Evolutionary conservation across 2,888 invertebrate species (phyloP).

Genomic region (Drosophila prostipennis): DNA sequence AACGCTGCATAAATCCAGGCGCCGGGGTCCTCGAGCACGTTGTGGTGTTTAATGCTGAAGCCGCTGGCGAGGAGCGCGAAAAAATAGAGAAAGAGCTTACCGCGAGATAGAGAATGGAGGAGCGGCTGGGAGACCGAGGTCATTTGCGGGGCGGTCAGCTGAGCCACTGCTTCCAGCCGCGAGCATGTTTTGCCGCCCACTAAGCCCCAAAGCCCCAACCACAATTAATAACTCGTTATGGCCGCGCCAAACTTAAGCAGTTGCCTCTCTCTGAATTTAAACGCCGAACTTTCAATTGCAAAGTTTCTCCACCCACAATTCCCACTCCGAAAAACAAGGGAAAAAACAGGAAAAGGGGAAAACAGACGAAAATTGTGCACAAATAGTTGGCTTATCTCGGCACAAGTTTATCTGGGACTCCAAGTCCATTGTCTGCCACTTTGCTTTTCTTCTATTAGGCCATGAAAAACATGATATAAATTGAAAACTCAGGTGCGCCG

Average conservation of each 20-base stretch:
- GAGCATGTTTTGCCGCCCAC: conserved; percentile 28
- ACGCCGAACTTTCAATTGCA: conserved; percentile 69
- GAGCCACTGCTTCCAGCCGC: conserved; percentile 15
- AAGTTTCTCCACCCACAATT: conserved; percentile 40
- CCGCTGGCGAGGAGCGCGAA: conserved; percentile 39
- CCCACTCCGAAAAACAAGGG: neutral
- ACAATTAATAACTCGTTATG: conserved; percentile 47
- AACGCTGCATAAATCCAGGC: conserved; percentile 70
- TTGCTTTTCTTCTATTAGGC: conserved; percentile 66
- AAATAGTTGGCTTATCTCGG: conserved; percentile 65
- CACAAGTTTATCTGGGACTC: conserved; percentile 56
- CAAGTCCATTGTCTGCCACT: conserved; percentile 54
- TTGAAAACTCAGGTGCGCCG: conserved; percentile 68
- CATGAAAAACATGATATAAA: conserved; percentile 67
- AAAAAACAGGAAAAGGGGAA: no score
- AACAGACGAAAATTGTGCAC: conserved; percentile 25
- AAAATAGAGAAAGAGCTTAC: conserved; percentile 31
- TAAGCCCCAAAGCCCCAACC: conserved; percentile 27
- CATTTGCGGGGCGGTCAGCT: conserved; percentile 29
- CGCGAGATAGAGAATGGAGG: conserved; percentile 5
- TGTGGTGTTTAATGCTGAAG: conserved; percentile 64
- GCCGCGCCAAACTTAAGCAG: conserved; percentile 22
- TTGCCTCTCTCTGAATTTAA: conserved; percentile 53
- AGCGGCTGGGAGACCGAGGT: conserved; percentile 6
- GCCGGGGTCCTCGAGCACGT: conserved; percentile 64